Percentiles rank a stretch among this genome's conserved stretches.
These are phyloP conservation scores for Orussus abietinus DNA, from an alignment of 1,140 invertebrate species.

Conservation along the genomic window DNA sequence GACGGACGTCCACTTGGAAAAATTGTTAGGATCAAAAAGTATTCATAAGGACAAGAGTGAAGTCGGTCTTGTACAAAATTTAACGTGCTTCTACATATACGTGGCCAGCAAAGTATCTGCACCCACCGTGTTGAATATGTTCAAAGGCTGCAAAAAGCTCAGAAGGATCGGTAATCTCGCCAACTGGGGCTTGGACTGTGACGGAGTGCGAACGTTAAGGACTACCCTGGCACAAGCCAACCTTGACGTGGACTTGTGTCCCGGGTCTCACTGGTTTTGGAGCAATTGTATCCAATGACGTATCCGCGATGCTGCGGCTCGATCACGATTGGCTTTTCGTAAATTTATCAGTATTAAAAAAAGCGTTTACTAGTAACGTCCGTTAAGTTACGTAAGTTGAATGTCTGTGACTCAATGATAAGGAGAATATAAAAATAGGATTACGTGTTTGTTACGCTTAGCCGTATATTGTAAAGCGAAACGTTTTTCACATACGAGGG, in stretches of 20 bases:
- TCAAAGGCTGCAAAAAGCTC: constrained; percentile 42
- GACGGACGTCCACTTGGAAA: constrained; percentile 40
- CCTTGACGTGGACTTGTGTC: constrained; percentile 47
- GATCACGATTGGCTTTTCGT: too few species aligned
- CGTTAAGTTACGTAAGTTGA: too few species aligned
- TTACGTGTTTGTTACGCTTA: too few species aligned
- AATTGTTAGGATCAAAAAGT: constrained; percentile 17
- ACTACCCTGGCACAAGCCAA: constrained; percentile 40
- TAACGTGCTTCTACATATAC: constrained; percentile 53
- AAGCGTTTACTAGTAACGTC: not conserved
- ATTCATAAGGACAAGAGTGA: constrained; percentile 17
- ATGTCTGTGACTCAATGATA: too few species aligned
- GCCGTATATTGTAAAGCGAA: too few species aligned
- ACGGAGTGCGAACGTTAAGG: constrained; percentile 39
- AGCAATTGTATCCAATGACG: constrained; percentile 45
- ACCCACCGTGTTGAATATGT: constrained; percentile 38
- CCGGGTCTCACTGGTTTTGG: constrained; percentile 53
- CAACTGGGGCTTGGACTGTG: constrained; percentile 50
- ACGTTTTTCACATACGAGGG: too few species aligned
- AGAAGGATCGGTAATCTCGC: constrained; percentile 48
- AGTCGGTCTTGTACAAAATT: constrained; percentile 37
- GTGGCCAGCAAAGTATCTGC: constrained; percentile 45
- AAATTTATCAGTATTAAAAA: constrained; percentile 35
- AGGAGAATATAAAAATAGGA: too few species aligned
- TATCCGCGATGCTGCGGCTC: too few species aligned